Conservation (phyloP, 2,797 vertebrate species). For the Diglossa cyanea region DNA sequence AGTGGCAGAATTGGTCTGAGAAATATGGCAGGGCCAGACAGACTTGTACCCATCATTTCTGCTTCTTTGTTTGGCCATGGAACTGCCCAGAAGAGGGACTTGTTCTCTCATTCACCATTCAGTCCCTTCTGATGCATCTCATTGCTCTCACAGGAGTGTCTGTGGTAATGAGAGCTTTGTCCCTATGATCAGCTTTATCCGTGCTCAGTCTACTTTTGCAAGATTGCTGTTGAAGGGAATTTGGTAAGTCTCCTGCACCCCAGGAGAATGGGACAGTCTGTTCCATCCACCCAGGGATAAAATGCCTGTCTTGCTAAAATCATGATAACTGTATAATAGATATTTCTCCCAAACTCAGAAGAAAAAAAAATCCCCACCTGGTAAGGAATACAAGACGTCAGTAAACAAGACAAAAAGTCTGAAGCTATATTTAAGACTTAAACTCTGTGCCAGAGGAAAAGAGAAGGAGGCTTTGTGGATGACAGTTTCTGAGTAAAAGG, state of each 20-base stretch:
- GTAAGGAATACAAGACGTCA: background rate
- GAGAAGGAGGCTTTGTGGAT: background rate
- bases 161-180: background rate
- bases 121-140: background rate
- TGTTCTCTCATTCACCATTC: background rate
- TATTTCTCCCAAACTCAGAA: background rate
- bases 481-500: background rate
- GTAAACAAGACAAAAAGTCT: background rate
- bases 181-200: background rate
- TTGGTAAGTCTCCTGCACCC: background rate
- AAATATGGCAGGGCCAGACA: too few relatives aligned
- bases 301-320: background rate
- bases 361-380: background rate
- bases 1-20: background rate
- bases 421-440: background rate
- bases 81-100: background rate
- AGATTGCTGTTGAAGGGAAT: background rate
- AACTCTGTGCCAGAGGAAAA: background rate
- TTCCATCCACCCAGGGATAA: background rate
- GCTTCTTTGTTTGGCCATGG: background rate
- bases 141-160: background rate
- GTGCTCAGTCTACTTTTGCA: background rate
- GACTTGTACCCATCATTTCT: background rate
- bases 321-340: background rate
- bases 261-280: background rate